phyloP scores from a whole-genome alignment of 2,797 vertebrate species.

The Eupleurogrammus muticus region DNA sequence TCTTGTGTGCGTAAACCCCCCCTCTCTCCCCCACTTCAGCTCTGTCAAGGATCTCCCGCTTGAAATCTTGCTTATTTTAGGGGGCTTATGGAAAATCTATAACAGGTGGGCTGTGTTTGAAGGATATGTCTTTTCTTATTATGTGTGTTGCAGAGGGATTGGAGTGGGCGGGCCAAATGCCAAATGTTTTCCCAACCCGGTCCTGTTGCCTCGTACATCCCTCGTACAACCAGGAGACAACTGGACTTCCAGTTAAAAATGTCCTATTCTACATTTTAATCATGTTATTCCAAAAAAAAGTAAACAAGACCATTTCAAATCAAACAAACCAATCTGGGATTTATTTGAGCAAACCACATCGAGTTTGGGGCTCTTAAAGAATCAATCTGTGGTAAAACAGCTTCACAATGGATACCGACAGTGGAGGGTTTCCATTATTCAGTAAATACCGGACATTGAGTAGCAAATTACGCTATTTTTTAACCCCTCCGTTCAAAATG shows the following conservation, averaged over 20 bases:
- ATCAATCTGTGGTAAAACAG: neutral
- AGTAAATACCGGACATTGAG: too few species aligned
- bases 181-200: conserved; percentile 49
- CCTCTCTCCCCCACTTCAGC: conserved; percentile 43
- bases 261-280: neutral
- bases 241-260: conserved; percentile 7
- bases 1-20: conserved; percentile 24
- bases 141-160: conserved; percentile 69
- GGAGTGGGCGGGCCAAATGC: conserved; percentile 56
- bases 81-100: conserved; percentile 74
- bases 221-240: conserved; percentile 1
- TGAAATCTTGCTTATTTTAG: conserved; percentile 60
- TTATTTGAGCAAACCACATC: too few species aligned
- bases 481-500: too few species aligned
- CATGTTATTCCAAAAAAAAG: neutral
- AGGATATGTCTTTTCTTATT: conserved; percentile 75
- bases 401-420: too few species aligned
- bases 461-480: too few species aligned
- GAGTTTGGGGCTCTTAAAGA: too few species aligned
- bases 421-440: too few species aligned
- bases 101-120: conserved; percentile 79
- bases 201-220: conserved; percentile 16
- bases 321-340: neutral
- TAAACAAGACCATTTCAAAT: neutral
- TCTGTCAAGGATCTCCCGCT: conserved; percentile 57